Base-by-base conservation (phyloP, 2,113 vertebrate genomes). In the Diadophis punctatus region DNA sequence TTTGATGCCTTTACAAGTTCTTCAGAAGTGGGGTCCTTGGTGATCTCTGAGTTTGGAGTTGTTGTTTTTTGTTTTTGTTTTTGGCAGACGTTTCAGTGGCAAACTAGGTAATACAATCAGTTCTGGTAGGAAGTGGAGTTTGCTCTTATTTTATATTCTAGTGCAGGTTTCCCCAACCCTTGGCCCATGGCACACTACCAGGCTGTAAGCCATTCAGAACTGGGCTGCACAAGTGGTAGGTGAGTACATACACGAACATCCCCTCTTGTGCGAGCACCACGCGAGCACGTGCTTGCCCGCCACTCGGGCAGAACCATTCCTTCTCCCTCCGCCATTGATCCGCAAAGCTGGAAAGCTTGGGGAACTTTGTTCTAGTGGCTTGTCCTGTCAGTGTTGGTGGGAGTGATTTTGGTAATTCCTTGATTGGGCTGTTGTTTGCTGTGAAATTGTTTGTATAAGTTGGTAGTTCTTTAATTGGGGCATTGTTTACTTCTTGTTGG, bases 231-330 rank as follows among this genome's bases (percentile, higher is more conserved):
- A n/a, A 16, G 30, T 68, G 27, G 30, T n/a, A 30, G 58, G 10
- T 4, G 30, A 68, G 14, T n/a, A 30, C 30, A 68, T 6, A 0
- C 63, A 68, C 5, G 2, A n/a, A 14, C 12, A n/a, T 14, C 1
- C 63, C 63, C 14, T n/a, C 30, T 68, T 68, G 63, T 14, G 4
- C 11, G 3, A 68, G 11, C 27, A n/a, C 1, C 60, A 14, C 12
- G 27, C 12, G 1, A n/a, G 30, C 4, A 0, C 4, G 2, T 68
- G 1, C 30, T 63, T n/a, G 12, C 3, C 60, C 4, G 0, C 30
- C 4, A 11, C 60, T 68, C 0, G 60, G 55, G 27, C 3, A 2
- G 27, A 60, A 60, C 10, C 27, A 30, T 63, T 4, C 27, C 60
- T 30, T 11, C 27, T 63, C 11, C 60, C 1, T n/a, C 27, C 4